These are phyloP conservation scores for Acleris holmiana DNA, from an alignment of 2,888 invertebrate species.

Conservation along the genomic window DNA sequence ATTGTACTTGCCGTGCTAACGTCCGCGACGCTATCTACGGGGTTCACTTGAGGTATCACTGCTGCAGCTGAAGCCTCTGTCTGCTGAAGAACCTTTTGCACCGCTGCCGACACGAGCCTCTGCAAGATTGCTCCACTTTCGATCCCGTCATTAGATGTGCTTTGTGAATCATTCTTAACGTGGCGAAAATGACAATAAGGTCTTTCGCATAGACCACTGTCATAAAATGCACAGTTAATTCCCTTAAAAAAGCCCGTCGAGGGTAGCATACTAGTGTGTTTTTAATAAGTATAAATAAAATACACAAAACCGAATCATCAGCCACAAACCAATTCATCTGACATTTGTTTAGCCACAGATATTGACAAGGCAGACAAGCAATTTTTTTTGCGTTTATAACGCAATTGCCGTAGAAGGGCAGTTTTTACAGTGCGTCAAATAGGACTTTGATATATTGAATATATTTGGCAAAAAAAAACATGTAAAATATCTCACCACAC, in stretches of 20 bases:
- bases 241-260: slow-evolving; percentile 95
- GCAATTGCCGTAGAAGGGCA: not conserved
- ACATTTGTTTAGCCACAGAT: slow-evolving; percentile 30
- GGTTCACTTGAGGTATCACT: slow-evolving; percentile 44
- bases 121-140: slow-evolving; percentile 82
- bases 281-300: slow-evolving; percentile 26
- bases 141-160: slow-evolving; percentile 66
- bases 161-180: slow-evolving; percentile 87
- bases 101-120: slow-evolving; percentile 85
- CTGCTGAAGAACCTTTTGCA: slow-evolving; percentile 84
- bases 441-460: not conserved
- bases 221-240: slow-evolving; percentile 93
- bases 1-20: slow-evolving; percentile 44
- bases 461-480: too few species aligned
- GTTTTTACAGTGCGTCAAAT: slow-evolving; percentile 4
- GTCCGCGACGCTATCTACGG: slow-evolving; percentile 42
- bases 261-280: slow-evolving; percentile 89
- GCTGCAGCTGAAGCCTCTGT: slow-evolving; percentile 60
- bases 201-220: slow-evolving; percentile 91
- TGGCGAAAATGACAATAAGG: slow-evolving; percentile 97
- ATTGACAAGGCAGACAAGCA: too few species aligned
- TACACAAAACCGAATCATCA: slow-evolving; percentile 19
- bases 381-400: too few species aligned
- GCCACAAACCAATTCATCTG: slow-evolving; percentile 17
- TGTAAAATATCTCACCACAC: too few species aligned